Base-by-base conservation (phyloP, 2,888 invertebrate species). In the Lycocerus yunnanus region DNA sequence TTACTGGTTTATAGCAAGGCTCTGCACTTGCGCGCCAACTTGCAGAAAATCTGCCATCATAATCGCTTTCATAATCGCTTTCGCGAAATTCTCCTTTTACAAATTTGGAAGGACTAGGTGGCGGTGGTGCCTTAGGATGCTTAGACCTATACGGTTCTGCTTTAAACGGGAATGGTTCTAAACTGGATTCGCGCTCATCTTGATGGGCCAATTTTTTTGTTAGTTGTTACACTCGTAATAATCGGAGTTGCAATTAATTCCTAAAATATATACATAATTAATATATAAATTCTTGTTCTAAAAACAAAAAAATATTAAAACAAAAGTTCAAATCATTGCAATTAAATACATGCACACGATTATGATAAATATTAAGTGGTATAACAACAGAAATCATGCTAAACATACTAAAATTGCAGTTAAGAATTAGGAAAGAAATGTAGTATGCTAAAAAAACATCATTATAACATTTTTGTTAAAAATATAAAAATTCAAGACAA, bases 31-130 rank as follows among this genome's bases (percentile, higher is more conserved):
- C 89, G 59, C 89, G 88, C 90, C 93, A 92, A 10, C 90, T 87
- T 1, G 92, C 89, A 72, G 90, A 89, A 82, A 92, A 91, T 78
- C 90, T 88, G 72, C 90, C 89, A 75, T 92, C 93, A 77, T 92
- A 90, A 82, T 93, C 93, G 82, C 93, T 93, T 86, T 93, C 92
- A 82, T 93, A 93, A 83, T 93, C 93, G 82, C 92, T 93, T 84
- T 91, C 92, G 69, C 89, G 88, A 84, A 91, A 91, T 86, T 92
- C 92, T 79, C 91, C 89, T 84, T 90, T 91, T 15, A 90, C 86
- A 84, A 93, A 93, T 86, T 90, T 92, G 18, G 91, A 91, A 71
- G 92, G 92, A 85, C 90, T 91, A 18, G 90, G 89, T 67, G 90
- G 89, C 21, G 89, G 88, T 58, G 89, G 89, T 2, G 87, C 84